These are phyloP conservation scores for Rhagologus leucostigma DNA, from an alignment of 2,113 vertebrate genomes.

Conservation along the genomic window DNA sequence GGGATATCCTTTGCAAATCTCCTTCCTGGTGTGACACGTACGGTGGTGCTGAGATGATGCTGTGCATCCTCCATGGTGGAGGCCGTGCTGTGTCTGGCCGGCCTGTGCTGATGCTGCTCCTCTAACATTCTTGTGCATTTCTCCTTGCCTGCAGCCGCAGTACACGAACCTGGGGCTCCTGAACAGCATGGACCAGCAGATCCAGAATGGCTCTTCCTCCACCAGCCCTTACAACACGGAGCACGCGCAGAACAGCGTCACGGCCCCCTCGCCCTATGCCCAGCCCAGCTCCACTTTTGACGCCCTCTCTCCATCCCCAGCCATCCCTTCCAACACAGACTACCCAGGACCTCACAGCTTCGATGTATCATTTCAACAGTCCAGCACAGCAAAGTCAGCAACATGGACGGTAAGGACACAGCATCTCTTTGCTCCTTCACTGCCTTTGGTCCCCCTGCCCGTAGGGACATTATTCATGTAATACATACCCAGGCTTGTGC, in stretches of 20 bases:
- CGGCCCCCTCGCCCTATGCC: conserved; percentile 92
- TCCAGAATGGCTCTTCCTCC: conserved; percentile 93
- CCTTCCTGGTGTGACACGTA: not conserved
- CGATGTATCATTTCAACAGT: conserved; percentile 98
- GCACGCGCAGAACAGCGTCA: conserved; percentile 91
- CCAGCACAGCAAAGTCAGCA: conserved; percentile 96
- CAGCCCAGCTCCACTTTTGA: conserved; percentile 99
- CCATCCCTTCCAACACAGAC: conserved; percentile 98
- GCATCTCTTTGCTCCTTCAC: not conserved
- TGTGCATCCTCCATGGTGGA: not conserved
- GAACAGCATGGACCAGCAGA: conserved; percentile 98
- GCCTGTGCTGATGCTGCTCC: not conserved
- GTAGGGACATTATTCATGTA: not conserved
- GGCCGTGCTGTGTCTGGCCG: fast-evolving
- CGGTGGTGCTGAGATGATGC: not conserved
- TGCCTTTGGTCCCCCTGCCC: not conserved
- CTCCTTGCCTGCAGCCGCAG: conserved; percentile 82
- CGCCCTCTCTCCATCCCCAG: conserved; percentile 91
- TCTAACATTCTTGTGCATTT: not conserved
- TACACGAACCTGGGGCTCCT: conserved; percentile 98
- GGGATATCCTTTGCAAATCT: not conserved
- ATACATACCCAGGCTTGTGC: not conserved
- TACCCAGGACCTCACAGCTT: conserved; percentile 97
- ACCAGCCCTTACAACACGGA: conserved; percentile 98
- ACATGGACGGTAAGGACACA: conserved; percentile 93